Conservation (phyloP, 2,888 invertebrate genomes). For the Macrophya alboannulata region DNA sequence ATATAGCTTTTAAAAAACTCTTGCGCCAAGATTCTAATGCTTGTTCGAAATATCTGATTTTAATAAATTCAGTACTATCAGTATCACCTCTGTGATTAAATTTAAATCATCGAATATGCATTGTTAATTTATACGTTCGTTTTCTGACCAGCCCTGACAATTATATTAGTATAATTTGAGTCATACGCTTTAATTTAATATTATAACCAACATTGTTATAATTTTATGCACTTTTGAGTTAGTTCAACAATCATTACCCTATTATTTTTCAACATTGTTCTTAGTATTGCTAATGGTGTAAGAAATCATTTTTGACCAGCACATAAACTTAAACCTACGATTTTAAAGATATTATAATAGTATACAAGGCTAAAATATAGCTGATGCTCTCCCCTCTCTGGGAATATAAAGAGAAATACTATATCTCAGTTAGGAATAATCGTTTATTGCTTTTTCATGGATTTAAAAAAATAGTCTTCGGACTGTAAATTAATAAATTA, state of each 20-base stretch:
- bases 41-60: neutral
- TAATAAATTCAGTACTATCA: neutral
- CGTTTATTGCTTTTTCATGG: neutral
- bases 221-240: neutral
- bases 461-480: constrained; percentile 14
- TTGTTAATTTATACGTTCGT: neutral
- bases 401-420: neutral
- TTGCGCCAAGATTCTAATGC: neutral
- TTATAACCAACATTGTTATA: neutral
- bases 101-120: neutral
- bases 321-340: neutral
- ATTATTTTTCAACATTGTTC: neutral
- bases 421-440: neutral
- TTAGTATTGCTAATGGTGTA: neutral
- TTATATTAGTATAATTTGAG: neutral
- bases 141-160: neutral
- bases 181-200: neutral
- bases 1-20: neutral
- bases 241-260: neutral
- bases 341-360: neutral
- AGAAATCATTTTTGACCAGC: neutral
- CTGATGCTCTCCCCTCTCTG: neutral
- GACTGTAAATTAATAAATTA: neutral
- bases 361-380: neutral
- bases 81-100: neutral